Percentiles rank a stretch among this genome's conserved stretches.
phyloP scores from a whole-genome alignment of 2,888 invertebrate species.

The Erebia palarica region DNA sequence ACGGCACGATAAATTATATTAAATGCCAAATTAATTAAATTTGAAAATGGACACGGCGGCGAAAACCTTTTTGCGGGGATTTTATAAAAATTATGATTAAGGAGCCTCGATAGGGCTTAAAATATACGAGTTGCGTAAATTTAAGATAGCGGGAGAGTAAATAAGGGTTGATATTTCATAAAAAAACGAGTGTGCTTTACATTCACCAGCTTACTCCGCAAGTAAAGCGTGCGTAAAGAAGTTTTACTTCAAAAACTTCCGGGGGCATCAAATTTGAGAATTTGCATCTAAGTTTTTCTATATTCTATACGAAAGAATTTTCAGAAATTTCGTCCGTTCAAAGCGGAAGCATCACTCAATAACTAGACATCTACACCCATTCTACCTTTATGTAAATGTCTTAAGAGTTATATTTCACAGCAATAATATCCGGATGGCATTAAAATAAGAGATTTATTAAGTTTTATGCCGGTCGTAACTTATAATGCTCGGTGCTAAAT shows the following conservation, averaged over 20 bases:
- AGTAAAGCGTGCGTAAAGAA: too few relatives aligned
- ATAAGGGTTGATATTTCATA: not conserved
- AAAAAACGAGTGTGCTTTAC: too few relatives aligned
- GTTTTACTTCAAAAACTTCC: too few relatives aligned
- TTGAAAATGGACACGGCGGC: constrained; percentile 53
- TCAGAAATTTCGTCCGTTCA: too few relatives aligned
- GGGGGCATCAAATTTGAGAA: too few relatives aligned
- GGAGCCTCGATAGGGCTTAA: constrained; percentile 17
- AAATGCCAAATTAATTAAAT: constrained; percentile 71
- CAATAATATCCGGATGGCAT: constrained; percentile 27
- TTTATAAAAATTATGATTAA: constrained; percentile 38
- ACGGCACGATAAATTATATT: constrained; percentile 65
- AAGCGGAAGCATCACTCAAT: too few relatives aligned
- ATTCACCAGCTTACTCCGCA: too few relatives aligned
- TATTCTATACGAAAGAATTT: too few relatives aligned
- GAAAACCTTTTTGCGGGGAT: constrained; percentile 52
- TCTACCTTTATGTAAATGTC: not conserved
- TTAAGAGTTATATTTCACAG: constrained; percentile 25
- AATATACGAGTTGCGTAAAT: constrained; percentile 7
- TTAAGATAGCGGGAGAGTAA: constrained; percentile 2
- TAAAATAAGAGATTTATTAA: constrained; percentile 32
- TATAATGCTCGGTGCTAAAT: constrained; percentile 29
- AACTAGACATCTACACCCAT: too few relatives aligned
- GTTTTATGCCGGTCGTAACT: constrained; percentile 31
- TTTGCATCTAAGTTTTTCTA: too few relatives aligned